Percentiles rank a stretch among this genome's conserved stretches.
phyloP scores from a whole-genome alignment of 2,888 invertebrate species.

The Synergus umbraculus region DNA sequence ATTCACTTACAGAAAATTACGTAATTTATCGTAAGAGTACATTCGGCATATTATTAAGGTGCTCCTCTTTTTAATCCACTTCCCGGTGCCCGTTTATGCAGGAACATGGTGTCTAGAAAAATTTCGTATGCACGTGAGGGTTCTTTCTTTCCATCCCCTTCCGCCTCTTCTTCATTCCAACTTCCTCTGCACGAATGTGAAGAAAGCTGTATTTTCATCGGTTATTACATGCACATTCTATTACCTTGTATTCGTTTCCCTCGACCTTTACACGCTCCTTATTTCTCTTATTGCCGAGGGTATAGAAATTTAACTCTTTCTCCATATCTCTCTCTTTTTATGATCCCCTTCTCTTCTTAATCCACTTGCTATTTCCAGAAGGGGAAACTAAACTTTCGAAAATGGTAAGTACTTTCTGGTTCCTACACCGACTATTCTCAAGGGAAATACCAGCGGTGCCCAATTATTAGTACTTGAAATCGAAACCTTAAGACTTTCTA shows the following conservation, averaged over 20 bases:
- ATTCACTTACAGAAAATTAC: slow-evolving; percentile 14
- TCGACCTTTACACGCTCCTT: slow-evolving; percentile 46
- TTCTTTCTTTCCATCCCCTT: slow-evolving; percentile 70
- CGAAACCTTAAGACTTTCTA: slow-evolving; percentile 73
- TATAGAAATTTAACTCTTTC: slow-evolving; percentile 26
- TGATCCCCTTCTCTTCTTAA: slow-evolving; percentile 47
- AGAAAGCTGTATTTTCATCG: slow-evolving; percentile 58
- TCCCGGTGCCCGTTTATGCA: slow-evolving; percentile 28
- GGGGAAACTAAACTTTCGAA: slow-evolving; percentile 57
- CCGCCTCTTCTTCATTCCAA: slow-evolving; percentile 68
- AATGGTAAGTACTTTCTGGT: slow-evolving; percentile 59
- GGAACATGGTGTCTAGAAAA: slow-evolving; percentile 51
- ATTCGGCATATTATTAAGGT: slow-evolving; percentile 48
- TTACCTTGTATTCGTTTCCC: slow-evolving; percentile 65
- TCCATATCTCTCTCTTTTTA: slow-evolving; percentile 48
- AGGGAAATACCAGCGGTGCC: slow-evolving; percentile 71
- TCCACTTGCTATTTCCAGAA: slow-evolving; percentile 48
- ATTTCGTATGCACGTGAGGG: slow-evolving; percentile 64
- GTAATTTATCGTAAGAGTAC: slow-evolving; percentile 10
- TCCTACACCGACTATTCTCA: slow-evolving; percentile 64
- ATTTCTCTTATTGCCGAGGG: slow-evolving; percentile 44
- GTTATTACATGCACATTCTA: slow-evolving; percentile 74
- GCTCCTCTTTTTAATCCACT: slow-evolving; percentile 47
- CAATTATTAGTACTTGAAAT: slow-evolving; percentile 75
- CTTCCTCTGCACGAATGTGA: slow-evolving; percentile 51